phyloP scores from a whole-genome alignment of 2,113 vertebrate species.

The Aramus guarauna region DNA sequence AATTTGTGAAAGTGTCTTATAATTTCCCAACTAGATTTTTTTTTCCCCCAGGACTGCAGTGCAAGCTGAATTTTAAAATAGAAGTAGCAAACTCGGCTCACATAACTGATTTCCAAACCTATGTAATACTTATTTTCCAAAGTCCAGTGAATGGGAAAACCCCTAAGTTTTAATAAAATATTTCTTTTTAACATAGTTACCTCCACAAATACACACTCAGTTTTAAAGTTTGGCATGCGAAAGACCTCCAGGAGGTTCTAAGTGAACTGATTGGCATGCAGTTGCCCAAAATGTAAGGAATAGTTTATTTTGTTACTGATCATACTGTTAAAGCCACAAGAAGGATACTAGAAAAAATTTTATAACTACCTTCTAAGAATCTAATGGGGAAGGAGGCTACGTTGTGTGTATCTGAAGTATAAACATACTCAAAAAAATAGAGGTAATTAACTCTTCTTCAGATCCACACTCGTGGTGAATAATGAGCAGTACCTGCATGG shows the following conservation, averaged over 20 bases:
- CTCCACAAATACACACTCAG: conserved; percentile 77
- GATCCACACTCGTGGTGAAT: conserved; percentile 85
- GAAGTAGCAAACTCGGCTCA: conserved; percentile 48
- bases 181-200: conserved; percentile 77
- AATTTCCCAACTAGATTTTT: not conserved
- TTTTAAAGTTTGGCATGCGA: conserved; percentile 75
- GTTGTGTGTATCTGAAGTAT: conserved; percentile 86
- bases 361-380: conserved; percentile 85
- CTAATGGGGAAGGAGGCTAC: conserved; percentile 83
- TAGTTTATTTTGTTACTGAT: conserved; percentile 69
- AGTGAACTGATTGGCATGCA: conserved; percentile 82
- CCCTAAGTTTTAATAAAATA: not conserved
- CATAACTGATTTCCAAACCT: conserved; percentile 53
- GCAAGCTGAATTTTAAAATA: conserved; percentile 16
- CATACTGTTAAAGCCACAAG: conserved; percentile 79
- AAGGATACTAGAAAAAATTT: conserved; percentile 80
- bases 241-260: conserved; percentile 82
- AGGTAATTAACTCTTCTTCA: conserved; percentile 86
- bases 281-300: conserved; percentile 75
- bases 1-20: not conserved
- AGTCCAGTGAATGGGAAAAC: conserved; percentile 45
- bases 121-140: not conserved
- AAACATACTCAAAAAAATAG: conserved; percentile 85
- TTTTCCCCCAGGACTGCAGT: conserved; percentile 13
- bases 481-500: conserved; percentile 86